These are phyloP conservation scores for Parus major DNA, from an alignment of 2,113 vertebrate species.

Conservation along the genomic window DNA sequence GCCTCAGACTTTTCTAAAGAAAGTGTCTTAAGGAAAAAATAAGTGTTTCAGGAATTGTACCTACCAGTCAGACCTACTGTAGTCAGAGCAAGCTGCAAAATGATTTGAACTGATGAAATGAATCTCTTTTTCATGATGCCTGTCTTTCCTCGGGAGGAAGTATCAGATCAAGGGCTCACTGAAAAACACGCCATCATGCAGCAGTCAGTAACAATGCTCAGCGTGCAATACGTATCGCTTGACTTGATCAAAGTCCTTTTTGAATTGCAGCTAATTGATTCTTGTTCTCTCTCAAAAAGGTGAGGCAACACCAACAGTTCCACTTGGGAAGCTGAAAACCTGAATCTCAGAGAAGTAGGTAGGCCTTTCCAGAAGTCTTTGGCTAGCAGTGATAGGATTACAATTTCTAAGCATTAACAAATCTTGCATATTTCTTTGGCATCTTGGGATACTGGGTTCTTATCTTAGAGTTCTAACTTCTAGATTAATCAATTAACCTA, in stretches of 20 bases:
- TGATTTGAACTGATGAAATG: neutral
- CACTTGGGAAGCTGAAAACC: neutral
- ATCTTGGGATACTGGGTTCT: neutral
- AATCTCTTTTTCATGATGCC: conserved; percentile 61
- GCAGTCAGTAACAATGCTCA: neutral
- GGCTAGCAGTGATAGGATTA: neutral
- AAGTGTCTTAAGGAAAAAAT: neutral
- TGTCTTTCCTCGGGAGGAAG: neutral
- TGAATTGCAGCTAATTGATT: neutral
- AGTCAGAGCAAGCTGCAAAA: conserved; percentile 62
- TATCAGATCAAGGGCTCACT: conserved; percentile 60
- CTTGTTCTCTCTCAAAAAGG: neutral
- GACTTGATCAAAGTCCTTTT: neutral
- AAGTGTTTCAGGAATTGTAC: neutral
- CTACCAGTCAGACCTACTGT: conserved; percentile 59
- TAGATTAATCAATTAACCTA: neutral
- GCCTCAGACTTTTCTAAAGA: neutral
- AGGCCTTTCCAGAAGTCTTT: neutral
- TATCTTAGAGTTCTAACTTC: neutral
- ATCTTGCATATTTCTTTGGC: neutral
- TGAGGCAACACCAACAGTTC: neutral
- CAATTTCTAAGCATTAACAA: neutral
- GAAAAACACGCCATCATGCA: conserved; percentile 52
- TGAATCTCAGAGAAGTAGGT: neutral
- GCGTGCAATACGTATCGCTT: fast-evolving